Conservation (phyloP, 2,888 invertebrate species). For the Perithous albicinctus region DNA sequence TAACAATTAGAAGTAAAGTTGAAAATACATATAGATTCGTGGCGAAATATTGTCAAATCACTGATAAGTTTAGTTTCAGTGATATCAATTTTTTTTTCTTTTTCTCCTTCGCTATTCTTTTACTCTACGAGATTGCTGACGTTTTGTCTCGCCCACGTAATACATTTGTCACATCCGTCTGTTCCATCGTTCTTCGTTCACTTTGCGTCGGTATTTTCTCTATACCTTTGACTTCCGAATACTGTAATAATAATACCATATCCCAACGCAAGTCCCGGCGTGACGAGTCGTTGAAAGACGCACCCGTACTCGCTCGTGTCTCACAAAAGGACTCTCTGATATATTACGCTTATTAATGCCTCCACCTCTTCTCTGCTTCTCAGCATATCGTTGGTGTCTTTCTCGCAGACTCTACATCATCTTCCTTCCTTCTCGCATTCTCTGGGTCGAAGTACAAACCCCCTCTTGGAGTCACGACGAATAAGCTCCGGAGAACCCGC, state of each 20-base stretch:
- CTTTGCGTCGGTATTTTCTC: background rate
- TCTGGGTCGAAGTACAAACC: constrained; percentile 7
- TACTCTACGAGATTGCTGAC: background rate
- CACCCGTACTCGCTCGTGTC: constrained; percentile 59
- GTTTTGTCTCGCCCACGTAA: constrained; percentile 14
- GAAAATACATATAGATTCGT: too few relatives aligned
- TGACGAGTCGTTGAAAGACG: constrained; percentile 53
- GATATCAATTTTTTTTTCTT: background rate
- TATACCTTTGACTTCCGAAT: constrained; percentile 26
- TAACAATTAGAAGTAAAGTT: too few relatives aligned
- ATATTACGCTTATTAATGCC: constrained; percentile 83
- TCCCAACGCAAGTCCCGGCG: constrained; percentile 12
- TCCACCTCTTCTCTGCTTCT: constrained; percentile 59
- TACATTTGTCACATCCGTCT: constrained; percentile 11
- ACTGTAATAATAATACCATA: constrained; percentile 8
- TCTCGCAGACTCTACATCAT: background rate
- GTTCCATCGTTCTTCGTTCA: constrained; percentile 31
- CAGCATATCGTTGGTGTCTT: background rate
- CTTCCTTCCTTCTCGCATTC: constrained; percentile 22
- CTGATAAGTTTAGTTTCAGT: background rate
- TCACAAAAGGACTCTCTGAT: constrained; percentile 81
- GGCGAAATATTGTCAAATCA: background rate
- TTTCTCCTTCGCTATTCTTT: background rate
- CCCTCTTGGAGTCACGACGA: background rate
- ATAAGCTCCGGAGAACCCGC: background rate